These are phyloP conservation scores for Sitobion miscanthi DNA, from an alignment of 1,140 invertebrate species.

Conservation along the genomic window DNA sequence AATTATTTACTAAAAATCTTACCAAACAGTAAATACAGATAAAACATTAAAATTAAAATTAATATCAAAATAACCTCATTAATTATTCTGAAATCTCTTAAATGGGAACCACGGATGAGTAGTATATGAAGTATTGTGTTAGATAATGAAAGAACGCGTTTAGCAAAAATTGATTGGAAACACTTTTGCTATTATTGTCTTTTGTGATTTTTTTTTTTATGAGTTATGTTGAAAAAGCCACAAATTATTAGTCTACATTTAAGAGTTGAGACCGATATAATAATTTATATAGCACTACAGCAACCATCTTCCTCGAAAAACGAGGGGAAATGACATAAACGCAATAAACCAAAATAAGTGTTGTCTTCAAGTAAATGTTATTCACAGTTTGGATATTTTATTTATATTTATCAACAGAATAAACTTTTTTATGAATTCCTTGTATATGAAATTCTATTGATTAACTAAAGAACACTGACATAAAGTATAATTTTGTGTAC, in stretches of 20 bases:
- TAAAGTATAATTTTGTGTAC: neutral
- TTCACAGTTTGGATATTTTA: neutral
- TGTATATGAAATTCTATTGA: neutral
- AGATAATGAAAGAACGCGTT: neutral
- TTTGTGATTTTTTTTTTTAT: neutral
- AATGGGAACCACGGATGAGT: neutral
- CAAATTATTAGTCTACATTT: slow-evolving; percentile 30
- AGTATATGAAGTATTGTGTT: neutral
- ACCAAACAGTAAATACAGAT: neutral
- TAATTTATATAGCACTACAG: neutral
- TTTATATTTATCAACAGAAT: neutral
- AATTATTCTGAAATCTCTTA: neutral
- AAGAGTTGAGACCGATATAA: neutral
- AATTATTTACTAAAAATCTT: neutral
- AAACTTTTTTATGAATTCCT: neutral
- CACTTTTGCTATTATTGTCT: neutral
- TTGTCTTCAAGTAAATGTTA: neutral
- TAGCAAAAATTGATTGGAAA: neutral
- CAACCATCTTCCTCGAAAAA: neutral
- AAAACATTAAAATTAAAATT: neutral
- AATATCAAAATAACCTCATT: neutral
- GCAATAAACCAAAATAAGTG: slow-evolving; percentile 10
- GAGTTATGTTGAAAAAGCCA: neutral
- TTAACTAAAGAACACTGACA: neutral
- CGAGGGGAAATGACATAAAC: neutral